Base-by-base conservation (phyloP, 2,113 vertebrate species). In the Albula goreensis region DNA sequence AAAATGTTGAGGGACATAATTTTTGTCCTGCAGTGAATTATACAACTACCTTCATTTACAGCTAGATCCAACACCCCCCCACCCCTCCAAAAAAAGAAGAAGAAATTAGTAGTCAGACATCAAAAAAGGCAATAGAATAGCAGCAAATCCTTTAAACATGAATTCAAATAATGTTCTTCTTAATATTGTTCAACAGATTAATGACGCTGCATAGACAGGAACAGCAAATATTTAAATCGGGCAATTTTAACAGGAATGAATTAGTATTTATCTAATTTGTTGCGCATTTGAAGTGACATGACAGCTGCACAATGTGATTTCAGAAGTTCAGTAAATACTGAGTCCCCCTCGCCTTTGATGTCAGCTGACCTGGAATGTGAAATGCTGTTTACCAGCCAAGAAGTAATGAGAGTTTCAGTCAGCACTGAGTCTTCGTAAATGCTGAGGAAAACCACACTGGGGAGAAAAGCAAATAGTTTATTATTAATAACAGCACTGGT, bases 241-340 rank as follows among this genome's bases (percentile, higher is more conserved):
- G 89, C 83, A 77, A 82, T 90, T 90, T 90, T 90, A 85, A 86
- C 78, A 56, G 22, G 81, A 88, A 86, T 86, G 86, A 89, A 90
- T 89, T 89, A 88, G 89, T 91, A 88, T 91, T 91, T 91, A 91
- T 91, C 91, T 87, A 87, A 88, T 90, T 88, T 90, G 81, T 84
- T 77, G 84, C 87, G 87, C 80, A 81, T 89, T 85, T 89, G 80
- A 86, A 89, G 89, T 50, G 82, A 81, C 74, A 84, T 83, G 87
- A 84, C 82, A 87, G 84, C 87, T 86, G 88, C 88, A 85, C 87
- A 87, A 87, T 88, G 88, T 89, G 89, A 90, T 82, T 87, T 89
- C 83, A 87, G 84, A 89, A 89, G 88, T 89, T 90, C 84, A 74
- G 88, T 90, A 92, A 91, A 90, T 88, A 92, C 81, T 77, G 57